Evolutionary conservation across 2,888 invertebrate genomes (phyloP), one percentile per base, ranked within the genome.

Genomic region (Cephus sareptanus): DNA sequence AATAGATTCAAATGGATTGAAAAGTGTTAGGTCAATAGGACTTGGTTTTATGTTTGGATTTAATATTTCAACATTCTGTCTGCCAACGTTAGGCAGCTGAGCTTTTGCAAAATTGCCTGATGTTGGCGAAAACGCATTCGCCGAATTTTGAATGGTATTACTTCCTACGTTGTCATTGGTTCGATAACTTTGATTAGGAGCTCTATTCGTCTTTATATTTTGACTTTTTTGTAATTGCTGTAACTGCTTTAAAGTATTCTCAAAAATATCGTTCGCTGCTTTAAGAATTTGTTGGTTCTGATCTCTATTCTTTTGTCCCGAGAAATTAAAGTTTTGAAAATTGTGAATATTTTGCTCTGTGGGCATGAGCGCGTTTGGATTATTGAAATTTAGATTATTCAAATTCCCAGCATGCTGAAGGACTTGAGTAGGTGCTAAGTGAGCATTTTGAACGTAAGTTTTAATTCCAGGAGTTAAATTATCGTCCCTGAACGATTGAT

Each of bases 41-140:
- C 85, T 89, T 4, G 87, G 87, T 56, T 89, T 90, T 3, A 84
- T 79, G 76, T 88, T 89, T 0, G 91, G 91, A 86, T 91, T 91
- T 6, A 89, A 40, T 13, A 91, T 91, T 73, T 91, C 89, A 0
- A 91, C 91, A 33, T 89, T 90, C 71, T 89, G 89, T 11, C 88
- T 82, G 4, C 87, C 89, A 0, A 91, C 80, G 6, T 31, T 33
- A 11, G 90, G 91, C 30, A 91, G 76, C 37, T 90, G 91, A 4
- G 90, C 87, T 73, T 84, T 87, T 11, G 84, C 84, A 0, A 82
- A 56, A 31, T 82, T 68, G 12, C 81, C 76, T 3, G 80, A 40
- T 33, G 79, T 79, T 15, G 81, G 79, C 15, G 79, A 78, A 0
- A 84, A 56, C 6, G 75, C n/a, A 74, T 88, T 89, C 1, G 86